Percentiles rank a stretch among this genome's conserved stretches.
Conservation (phyloP, 64 coral and sea anemone genomes). For the Montipora sp. region DNA sequence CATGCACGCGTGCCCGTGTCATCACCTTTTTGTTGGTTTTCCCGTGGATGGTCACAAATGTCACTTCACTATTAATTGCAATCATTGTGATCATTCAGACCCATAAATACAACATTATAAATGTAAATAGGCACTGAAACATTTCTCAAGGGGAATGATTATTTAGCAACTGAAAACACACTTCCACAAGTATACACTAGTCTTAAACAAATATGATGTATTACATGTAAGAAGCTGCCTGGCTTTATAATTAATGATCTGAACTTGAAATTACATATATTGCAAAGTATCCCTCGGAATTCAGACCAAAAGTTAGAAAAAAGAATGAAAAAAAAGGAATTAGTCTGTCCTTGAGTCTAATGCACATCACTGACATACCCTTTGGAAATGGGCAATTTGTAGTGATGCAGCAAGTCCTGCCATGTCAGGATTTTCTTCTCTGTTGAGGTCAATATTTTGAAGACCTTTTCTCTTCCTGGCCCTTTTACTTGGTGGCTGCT, state of each 20-base stretch:
- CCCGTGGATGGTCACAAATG: too few relatives aligned
- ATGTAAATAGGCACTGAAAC: background rate
- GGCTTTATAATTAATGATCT: background rate
- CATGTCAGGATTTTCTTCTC: background rate
- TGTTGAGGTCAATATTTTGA: background rate
- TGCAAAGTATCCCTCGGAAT: too few relatives aligned
- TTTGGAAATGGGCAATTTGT: conserved; percentile 5
- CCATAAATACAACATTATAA: background rate
- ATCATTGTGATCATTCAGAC: background rate
- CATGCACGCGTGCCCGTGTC: too few relatives aligned
- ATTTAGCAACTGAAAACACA: conserved; percentile 1
- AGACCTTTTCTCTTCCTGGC: background rate
- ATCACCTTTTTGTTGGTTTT: too few relatives aligned
- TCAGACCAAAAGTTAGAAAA: too few relatives aligned
- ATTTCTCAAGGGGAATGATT: background rate
- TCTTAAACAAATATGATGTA: too few relatives aligned
- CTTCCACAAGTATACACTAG: conserved; percentile 10
- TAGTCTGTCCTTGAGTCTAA: too few relatives aligned
- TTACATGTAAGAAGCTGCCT: background rate
- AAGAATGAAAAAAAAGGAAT: too few relatives aligned
- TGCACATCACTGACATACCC: too few relatives aligned
- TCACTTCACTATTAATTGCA: background rate
- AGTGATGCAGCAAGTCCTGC: background rate
- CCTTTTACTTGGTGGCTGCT: background rate
- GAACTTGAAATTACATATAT: background rate